Evolutionary conservation across 2,888 invertebrate species (phyloP), one percentile per base, ranked within the genome.

Genomic region (Embidobia sp.): DNA sequence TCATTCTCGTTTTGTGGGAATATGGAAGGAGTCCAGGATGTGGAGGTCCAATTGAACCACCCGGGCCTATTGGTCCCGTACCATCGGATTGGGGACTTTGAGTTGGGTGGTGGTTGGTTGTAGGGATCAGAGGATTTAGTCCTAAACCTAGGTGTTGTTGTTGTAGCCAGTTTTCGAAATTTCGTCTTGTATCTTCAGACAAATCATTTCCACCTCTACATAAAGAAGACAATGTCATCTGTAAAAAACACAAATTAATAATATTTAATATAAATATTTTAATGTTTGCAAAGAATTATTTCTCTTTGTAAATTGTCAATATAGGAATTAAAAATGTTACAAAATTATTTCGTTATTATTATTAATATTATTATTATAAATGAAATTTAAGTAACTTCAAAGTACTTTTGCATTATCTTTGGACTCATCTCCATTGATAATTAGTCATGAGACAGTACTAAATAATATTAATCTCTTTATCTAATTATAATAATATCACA

Each of bases 1-100:
- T 92, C 96, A 98, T 97, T 84, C 98, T 93, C 2, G 97, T 97
- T 90, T 97, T 97, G 88, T 96, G 96, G 18, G 89, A 88, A 70
- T 87, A 89, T 49, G 88, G 87, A 22, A 89, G 94, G 83, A 95
- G 90, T 3, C 94, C 94, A 3, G 95, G 95, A 86, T 95, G 95
- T 18, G 86, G 86, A 11, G 86, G 83, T 91, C 93, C 74, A 90
- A 91, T 81, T 90, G 91, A 11, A 90, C 85, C 76, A 86, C 91
- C 46, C 90, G 83, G 18, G 90, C 91, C 67, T 10, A 85, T 80
- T 2, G 83, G 80, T 44, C 85, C 84, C 83, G 88, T 89, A 83
- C 93, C 83, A 83, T 93, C 84, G 78, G 87, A 84, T 18, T 86
- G 85, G 0, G 88, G 88, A 67, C 88, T 88, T 69, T 87, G 87